Evolutionary conservation across 2,888 invertebrate species (phyloP).

Genomic region (Caenorhabditis sp.): DNA sequence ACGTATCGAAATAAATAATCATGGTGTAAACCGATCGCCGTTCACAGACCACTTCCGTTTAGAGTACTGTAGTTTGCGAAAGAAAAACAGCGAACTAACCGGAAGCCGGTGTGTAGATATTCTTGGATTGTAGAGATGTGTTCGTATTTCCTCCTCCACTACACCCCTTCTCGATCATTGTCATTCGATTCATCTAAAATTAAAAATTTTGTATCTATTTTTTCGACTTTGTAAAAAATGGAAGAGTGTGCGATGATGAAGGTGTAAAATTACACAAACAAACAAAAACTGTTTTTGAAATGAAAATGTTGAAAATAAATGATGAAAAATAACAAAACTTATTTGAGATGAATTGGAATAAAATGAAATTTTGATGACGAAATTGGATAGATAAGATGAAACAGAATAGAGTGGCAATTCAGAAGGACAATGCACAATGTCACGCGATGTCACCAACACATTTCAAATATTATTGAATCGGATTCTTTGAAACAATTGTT

Average conservation of each 20-base stretch:
- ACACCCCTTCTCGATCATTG: constrained; percentile 35
- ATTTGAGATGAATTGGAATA: not conserved
- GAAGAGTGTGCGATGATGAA: not conserved
- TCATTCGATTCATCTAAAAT: constrained; percentile 39
- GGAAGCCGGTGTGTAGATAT: constrained; percentile 9
- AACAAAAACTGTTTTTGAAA: not conserved
- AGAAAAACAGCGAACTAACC: too few relatives aligned
- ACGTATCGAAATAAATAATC: too few relatives aligned
- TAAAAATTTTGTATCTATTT: too few relatives aligned
- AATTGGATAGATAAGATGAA: too few relatives aligned
- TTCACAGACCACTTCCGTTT: too few relatives aligned
- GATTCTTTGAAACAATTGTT: too few relatives aligned
- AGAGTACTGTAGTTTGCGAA: too few relatives aligned
- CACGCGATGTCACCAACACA: too few relatives aligned
- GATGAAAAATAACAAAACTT: not conserved
- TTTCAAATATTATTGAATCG: too few relatives aligned
- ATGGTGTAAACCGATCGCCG: too few relatives aligned
- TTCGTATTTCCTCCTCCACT: not conserved
- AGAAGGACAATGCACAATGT: too few relatives aligned
- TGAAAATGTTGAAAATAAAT: not conserved
- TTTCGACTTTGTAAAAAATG: not conserved
- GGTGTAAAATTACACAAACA: constrained; percentile 3
- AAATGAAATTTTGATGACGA: not conserved
- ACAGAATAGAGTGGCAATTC: too few relatives aligned
- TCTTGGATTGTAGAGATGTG: constrained; percentile 8